phyloP scores from a whole-genome alignment of 1,140 invertebrate species.

The Philopotamus ludificatus region DNA sequence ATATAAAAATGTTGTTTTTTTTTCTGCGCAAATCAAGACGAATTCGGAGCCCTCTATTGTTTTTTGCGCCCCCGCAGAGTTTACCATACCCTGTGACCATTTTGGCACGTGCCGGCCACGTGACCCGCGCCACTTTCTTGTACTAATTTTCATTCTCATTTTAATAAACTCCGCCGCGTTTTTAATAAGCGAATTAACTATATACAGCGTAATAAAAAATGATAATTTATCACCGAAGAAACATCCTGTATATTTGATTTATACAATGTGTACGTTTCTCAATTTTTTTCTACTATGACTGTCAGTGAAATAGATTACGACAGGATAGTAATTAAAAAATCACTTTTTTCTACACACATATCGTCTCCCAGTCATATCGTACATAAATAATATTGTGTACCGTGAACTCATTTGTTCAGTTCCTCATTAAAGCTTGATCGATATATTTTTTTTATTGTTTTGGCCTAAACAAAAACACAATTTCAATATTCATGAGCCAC shows the following conservation, averaged over 20 bases:
- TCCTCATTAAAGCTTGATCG: conserved; percentile 22
- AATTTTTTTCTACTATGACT: no score
- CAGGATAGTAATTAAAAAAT: not conserved
- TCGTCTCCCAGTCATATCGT: not conserved
- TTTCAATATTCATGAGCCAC: conserved; percentile 29
- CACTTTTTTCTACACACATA: not conserved
- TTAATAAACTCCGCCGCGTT: conserved; percentile 23
- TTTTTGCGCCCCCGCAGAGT: conserved; percentile 1
- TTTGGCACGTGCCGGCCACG: conserved; percentile 10
- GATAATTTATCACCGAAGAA: no score
- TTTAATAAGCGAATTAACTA: conserved; percentile 19
- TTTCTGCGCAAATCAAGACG: not conserved
- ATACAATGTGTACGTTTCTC: no score
- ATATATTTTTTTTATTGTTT: conserved; percentile 24
- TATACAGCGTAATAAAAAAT: not conserved
- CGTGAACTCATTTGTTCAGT: conserved; percentile 12
- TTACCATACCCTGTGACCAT: not conserved
- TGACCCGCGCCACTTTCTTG: not conserved
- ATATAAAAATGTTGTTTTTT: not conserved
- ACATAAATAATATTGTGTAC: conserved; percentile 9
- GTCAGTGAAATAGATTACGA: not conserved
- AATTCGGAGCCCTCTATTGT: not conserved
- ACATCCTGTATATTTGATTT: no score
- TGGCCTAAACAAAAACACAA: conserved; percentile 23
- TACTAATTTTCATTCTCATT: conserved; percentile 3